A percentile compares a stretch with the other conserved stretches of the same genome.
These are phyloP conservation scores for Chrysodeixis includens DNA, from an alignment of 2,888 invertebrate species.

Conservation along the genomic window DNA sequence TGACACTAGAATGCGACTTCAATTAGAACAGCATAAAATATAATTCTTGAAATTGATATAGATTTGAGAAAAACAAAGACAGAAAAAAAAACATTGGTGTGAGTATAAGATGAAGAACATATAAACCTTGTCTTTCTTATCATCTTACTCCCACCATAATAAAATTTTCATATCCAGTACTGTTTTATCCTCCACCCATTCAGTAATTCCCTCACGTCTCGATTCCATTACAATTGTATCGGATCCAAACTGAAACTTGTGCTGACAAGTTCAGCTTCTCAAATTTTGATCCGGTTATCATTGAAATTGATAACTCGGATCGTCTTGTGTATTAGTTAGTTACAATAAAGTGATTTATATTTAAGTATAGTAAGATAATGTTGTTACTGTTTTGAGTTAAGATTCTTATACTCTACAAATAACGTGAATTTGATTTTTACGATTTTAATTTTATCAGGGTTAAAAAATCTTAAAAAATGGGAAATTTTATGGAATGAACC, in stretches of 20 bases:
- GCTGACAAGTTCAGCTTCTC: constrained; percentile 59
- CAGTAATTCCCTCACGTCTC: constrained; percentile 65
- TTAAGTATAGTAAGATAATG: neutral
- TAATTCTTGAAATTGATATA: too few species aligned
- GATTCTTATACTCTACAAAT: too few species aligned
- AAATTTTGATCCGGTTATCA: constrained; percentile 67
- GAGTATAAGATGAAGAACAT: too few species aligned
- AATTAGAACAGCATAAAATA: too few species aligned
- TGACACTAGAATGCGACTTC: too few species aligned
- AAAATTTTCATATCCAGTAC: constrained; percentile 30
- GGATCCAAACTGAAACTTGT: constrained; percentile 55
- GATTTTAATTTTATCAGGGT: too few species aligned
- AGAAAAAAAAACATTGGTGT: too few species aligned
- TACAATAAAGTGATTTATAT: neutral
- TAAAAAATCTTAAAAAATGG: too few species aligned
- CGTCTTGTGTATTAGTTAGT: constrained; percentile 8
- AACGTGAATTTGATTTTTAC: too few species aligned
- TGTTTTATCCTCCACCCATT: constrained; percentile 32
- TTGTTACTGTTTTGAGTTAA: neutral
- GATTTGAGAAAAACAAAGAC: too few species aligned
- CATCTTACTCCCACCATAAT: neutral
- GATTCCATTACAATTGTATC: constrained; percentile 70
- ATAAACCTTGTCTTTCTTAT: too few species aligned
- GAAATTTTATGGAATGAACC: too few species aligned
- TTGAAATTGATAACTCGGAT: constrained; percentile 43